phyloP scores from a whole-genome alignment of 1,140 invertebrate species.

The Micrasema longulum region DNA sequence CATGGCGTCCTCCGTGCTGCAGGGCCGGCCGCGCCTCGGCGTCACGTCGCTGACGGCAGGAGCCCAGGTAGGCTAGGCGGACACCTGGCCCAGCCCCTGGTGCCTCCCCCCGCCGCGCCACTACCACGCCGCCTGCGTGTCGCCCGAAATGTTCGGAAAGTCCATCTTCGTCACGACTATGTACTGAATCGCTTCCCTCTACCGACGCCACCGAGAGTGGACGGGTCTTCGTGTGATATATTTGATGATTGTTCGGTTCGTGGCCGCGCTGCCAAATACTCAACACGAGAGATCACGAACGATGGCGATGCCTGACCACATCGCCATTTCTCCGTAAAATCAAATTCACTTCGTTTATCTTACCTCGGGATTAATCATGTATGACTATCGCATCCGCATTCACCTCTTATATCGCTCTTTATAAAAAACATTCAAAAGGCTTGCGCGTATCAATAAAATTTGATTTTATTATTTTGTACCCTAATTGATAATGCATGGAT shows the following conservation, averaged over 20 bases:
- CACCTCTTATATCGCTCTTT: too few species aligned
- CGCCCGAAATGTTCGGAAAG: constrained; percentile 65
- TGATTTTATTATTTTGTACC: too few species aligned
- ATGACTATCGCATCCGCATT: too few species aligned
- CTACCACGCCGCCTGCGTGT: constrained; percentile 69
- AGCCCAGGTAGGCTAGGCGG: constrained; percentile 78
- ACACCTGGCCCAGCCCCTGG: constrained; percentile 59
- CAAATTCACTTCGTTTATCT: too few species aligned
- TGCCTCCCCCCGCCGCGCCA: constrained; percentile 59
- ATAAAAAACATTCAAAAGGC: too few species aligned
- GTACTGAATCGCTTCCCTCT: constrained; percentile 49
- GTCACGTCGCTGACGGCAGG: constrained; percentile 73
- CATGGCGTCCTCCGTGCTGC: constrained; percentile 69
- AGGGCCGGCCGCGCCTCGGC: constrained; percentile 72
- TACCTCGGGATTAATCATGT: too few species aligned
- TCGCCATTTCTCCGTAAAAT: too few species aligned
- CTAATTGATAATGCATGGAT: too few species aligned
- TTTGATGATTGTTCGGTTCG: not conserved
- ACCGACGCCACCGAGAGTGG: not conserved
- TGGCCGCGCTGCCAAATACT: too few species aligned
- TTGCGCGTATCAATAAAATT: too few species aligned
- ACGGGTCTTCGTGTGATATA: not conserved
- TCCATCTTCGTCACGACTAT: constrained; percentile 53
- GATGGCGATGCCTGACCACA: too few species aligned
- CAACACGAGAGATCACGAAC: too few species aligned